phyloP scores from a whole-genome alignment of 1,140 invertebrate species.

The Zaprionus africanus region DNA sequence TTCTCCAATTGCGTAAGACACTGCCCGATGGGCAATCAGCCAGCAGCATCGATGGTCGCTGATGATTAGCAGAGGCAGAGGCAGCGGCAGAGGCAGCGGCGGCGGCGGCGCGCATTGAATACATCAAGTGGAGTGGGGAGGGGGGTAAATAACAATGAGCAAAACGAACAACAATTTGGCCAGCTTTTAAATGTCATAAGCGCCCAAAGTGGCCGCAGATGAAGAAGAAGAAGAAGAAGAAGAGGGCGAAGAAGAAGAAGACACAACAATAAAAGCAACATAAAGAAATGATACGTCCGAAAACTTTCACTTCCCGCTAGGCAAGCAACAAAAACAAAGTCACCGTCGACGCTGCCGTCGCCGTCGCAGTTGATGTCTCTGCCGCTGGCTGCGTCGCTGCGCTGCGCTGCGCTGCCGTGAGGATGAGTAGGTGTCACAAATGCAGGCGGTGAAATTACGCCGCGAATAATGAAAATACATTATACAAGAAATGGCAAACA shows the following conservation, averaged over 20 bases:
- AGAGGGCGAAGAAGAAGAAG: neutral
- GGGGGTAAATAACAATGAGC: constrained; percentile 18
- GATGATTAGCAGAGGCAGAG: neutral
- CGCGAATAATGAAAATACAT: constrained; percentile 66
- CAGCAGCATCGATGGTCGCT: constrained; percentile 18
- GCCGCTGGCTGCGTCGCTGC: neutral
- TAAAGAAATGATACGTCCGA: constrained; percentile 6
- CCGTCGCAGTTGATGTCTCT: neutral
- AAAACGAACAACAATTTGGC: constrained; percentile 21
- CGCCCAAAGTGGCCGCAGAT: constrained; percentile 18
- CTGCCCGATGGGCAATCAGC: constrained; percentile 29
- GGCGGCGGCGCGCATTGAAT: constrained; percentile 57
- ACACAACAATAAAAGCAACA: neutral
- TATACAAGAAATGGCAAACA: constrained; percentile 69
- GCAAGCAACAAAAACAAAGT: constrained; percentile 6
- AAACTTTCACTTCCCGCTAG: constrained; percentile 39
- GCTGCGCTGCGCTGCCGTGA: constrained; percentile 16
- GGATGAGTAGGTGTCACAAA: constrained; percentile 72
- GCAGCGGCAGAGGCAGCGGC: neutral
- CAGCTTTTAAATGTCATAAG: constrained; percentile 33
- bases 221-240: neutral
- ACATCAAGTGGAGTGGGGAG: neutral
- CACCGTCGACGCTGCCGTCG: neutral
- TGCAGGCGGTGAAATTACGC: constrained; percentile 71
- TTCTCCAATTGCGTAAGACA: constrained; percentile 32